phyloP scores from a whole-genome alignment of 2,113 vertebrate genomes.

The Hippolais icterina region DNA sequence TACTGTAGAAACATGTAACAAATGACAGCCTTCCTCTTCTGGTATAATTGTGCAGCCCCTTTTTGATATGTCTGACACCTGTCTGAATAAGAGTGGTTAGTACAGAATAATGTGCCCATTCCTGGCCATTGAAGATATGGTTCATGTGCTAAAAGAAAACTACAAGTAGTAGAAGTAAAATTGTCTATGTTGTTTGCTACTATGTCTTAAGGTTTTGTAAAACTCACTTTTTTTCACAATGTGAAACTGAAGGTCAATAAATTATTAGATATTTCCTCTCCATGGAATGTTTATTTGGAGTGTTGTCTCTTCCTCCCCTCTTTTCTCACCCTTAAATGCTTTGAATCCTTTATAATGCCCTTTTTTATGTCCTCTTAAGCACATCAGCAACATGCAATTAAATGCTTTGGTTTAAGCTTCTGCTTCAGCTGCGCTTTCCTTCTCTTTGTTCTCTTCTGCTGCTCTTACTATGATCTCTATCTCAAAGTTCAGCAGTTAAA shows the following conservation, averaged over 20 bases:
- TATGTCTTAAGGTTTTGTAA: conserved; percentile 88
- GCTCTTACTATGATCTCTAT: conserved; percentile 41
- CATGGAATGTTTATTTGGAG: conserved; percentile 5
- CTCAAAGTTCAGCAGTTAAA: conserved; percentile 59
- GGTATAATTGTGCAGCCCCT: conserved; percentile 82
- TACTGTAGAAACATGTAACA: conserved; percentile 86
- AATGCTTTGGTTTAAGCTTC: conserved; percentile 70
- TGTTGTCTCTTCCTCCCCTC: not conserved
- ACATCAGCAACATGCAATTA: not conserved
- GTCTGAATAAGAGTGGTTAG: conserved; percentile 79
- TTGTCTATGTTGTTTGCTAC: conserved; percentile 76
- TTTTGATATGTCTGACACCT: conserved; percentile 80
- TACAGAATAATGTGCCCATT: conserved; percentile 72
- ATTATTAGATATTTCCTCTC: conserved; percentile 92
- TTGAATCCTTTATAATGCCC: not conserved
- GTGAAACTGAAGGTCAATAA: conserved; percentile 99
- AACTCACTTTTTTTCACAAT: conserved; percentile 88
- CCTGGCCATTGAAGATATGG: conserved; percentile 62
- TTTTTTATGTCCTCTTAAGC: conserved; percentile 5
- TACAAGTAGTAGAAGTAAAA: conserved; percentile 74
- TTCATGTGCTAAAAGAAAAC: conserved; percentile 62
- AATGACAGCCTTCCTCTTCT: conserved; percentile 84
- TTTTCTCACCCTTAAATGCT: not conserved
- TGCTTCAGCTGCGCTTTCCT: conserved; percentile 39
- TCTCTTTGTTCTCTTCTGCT: conserved; percentile 54